Evolutionary conservation across 2,888 invertebrate species (phyloP).

Genomic region (Galeruca laticollis): DNA sequence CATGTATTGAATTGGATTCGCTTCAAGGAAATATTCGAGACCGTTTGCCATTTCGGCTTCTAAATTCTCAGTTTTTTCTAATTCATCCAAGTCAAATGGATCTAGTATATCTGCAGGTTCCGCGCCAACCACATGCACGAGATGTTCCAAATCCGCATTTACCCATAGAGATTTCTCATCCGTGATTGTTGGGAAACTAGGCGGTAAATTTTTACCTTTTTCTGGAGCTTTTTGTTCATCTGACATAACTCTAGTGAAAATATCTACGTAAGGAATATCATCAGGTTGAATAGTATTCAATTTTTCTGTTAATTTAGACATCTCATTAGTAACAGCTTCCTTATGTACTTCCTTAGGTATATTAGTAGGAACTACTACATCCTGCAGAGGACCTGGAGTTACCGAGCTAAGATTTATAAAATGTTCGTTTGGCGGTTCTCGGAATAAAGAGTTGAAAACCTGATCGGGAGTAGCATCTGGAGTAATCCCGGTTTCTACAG

Average conservation of each 20-base stretch:
- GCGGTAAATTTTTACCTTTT: slow-evolving; percentile 44
- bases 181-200: slow-evolving; percentile 48
- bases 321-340: slow-evolving; percentile 51
- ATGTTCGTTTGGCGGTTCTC: slow-evolving; percentile 47
- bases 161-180: slow-evolving; percentile 59
- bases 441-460: slow-evolving; percentile 61
- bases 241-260: slow-evolving; percentile 50
- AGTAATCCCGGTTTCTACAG: slow-evolving; percentile 60
- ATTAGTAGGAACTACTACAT: slow-evolving; percentile 59
- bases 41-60: slow-evolving; percentile 53
- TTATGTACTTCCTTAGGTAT: slow-evolving; percentile 54
- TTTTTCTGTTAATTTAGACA: slow-evolving; percentile 52
- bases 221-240: slow-evolving; percentile 44
- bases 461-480: slow-evolving; percentile 58
- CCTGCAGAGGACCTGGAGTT: slow-evolving; percentile 61
- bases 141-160: slow-evolving; percentile 53
- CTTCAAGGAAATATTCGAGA: slow-evolving; percentile 61
- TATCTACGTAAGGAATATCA: slow-evolving; percentile 52
- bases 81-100: slow-evolving; percentile 48
- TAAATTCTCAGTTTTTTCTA: slow-evolving; percentile 46
- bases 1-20: slow-evolving; percentile 59
- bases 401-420: slow-evolving; percentile 57
- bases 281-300: slow-evolving; percentile 48
- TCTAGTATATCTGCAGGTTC: slow-evolving; percentile 53
- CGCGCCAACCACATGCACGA: slow-evolving; percentile 56